Conservation (phyloP, 2,888 invertebrate species). For the Nezara viridula region DNA sequence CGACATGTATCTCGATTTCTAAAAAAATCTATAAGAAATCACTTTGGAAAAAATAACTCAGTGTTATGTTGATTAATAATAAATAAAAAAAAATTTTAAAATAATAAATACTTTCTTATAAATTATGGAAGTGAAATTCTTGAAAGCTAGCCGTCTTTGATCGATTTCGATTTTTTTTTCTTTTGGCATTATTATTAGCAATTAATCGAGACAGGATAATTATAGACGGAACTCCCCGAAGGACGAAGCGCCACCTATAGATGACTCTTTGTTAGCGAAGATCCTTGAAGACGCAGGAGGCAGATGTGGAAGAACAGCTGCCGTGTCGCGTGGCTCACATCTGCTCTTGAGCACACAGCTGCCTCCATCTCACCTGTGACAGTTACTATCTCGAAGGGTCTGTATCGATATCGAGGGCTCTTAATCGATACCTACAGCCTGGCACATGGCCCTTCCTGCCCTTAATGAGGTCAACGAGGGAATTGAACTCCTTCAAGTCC, state of each 20-base stretch:
- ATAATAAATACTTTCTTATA: too few species aligned
- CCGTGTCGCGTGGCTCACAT: neutral
- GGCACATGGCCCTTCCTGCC: neutral
- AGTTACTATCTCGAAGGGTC: neutral
- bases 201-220: neutral
- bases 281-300: conserved; percentile 7
- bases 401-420: neutral
- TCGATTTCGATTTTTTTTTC: neutral
- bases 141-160: too few species aligned
- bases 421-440: neutral
- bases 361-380: neutral
- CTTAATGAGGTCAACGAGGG: neutral
- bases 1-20: too few species aligned
- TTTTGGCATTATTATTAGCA: neutral
- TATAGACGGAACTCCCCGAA: neutral
- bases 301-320: neutral
- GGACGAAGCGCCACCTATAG: neutral
- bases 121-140: too few species aligned
- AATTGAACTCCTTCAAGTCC: neutral
- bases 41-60: too few species aligned
- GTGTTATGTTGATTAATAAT: too few species aligned
- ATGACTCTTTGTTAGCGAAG: neutral
- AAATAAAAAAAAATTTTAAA: too few species aligned
- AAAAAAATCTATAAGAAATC: too few species aligned
- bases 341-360: neutral